Conservation (phyloP, 2,888 invertebrate species). For the Carcina quercana region DNA sequence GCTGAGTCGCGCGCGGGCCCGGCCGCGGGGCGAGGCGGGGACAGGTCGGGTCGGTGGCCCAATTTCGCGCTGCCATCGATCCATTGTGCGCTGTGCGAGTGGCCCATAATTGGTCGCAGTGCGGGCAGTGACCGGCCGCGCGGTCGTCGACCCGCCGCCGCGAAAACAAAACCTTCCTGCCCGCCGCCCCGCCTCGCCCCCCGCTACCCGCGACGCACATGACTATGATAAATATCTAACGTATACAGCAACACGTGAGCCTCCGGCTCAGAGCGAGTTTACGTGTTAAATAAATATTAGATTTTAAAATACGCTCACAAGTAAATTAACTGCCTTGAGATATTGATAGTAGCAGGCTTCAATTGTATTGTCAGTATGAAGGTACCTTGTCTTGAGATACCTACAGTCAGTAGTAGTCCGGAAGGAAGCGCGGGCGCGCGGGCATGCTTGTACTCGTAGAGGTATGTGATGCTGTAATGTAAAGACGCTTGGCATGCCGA, state of each 20-base stretch:
- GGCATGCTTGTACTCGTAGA: too few species aligned
- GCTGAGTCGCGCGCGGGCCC: constrained; percentile 21
- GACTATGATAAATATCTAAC: constrained; percentile 19
- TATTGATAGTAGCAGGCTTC: too few species aligned
- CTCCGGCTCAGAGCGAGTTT: too few species aligned
- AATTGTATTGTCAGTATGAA: too few species aligned
- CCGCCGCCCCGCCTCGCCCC: constrained; percentile 29
- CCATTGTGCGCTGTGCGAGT: constrained; percentile 74
- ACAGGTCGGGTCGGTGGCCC: constrained; percentile 53
- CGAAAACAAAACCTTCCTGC: constrained; percentile 68
- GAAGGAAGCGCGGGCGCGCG: too few species aligned
- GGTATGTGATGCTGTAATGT: too few species aligned
- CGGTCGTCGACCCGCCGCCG: constrained; percentile 61
- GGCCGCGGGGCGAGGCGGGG: constrained; percentile 30
- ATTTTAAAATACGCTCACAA: too few species aligned
- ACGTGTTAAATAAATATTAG: too few species aligned
- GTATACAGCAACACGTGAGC: constrained; percentile 12
- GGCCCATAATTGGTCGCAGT: constrained; percentile 74
- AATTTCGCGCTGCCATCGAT: constrained; percentile 72
- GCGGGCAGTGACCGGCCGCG: constrained; percentile 69
- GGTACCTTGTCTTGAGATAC: too few species aligned
- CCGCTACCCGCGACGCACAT: constrained; percentile 24
- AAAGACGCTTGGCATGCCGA: too few species aligned
- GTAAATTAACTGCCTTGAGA: too few species aligned
- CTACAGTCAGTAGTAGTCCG: too few species aligned